Evolutionary conservation across 2,113 vertebrate genomes (phyloP), one percentile per base, ranked within the genome.

Genomic region (Chamaetylas fuelleborni): DNA sequence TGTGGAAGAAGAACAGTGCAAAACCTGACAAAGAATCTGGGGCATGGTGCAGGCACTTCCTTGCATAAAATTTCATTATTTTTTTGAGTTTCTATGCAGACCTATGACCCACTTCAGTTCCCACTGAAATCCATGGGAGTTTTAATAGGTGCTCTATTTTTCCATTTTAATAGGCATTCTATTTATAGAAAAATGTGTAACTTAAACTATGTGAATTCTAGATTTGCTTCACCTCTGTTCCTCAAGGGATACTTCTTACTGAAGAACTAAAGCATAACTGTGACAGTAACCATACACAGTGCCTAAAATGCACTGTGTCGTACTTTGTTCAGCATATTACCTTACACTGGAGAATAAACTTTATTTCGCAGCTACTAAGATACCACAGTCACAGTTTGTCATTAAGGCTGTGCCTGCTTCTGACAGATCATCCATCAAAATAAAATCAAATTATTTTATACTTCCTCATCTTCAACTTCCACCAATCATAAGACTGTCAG

Each of bases 161-260:
- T 90, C 70, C 71, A 72, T 89, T 91, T 97, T 97, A 97, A 97
- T 97, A 93, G 67, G 85, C 50, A 69, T 26, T 57, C 92, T 97
- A 96, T 97, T 95, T 96, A 97, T 97, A 97, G 96, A 95, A 95
- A 88, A 88, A 85, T 22, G 36, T 91, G 88, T 94, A 96, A 92
- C 88, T 95, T 90, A 97, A 90, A 86, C 45, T 28, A n/a, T 51
- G 66, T 7, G 29, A 83, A 95, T 86, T 95, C 51, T 61, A 88
- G 71, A 81, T 82, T 94, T 93, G 29, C 74, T 83, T 90, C 76
- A 77, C 86, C 71, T 89, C 71, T 79, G 0, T 45, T 74, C 67
- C 84, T 92, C 79, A 57, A 88, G 83, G 66, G 36, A 81, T 80
- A 64, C 31, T 57, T 85, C 66, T 60, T 81, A 40, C 70, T 78